Base-by-base conservation (phyloP, 2,797 vertebrate genomes). In the Acanthornis magna region DNA sequence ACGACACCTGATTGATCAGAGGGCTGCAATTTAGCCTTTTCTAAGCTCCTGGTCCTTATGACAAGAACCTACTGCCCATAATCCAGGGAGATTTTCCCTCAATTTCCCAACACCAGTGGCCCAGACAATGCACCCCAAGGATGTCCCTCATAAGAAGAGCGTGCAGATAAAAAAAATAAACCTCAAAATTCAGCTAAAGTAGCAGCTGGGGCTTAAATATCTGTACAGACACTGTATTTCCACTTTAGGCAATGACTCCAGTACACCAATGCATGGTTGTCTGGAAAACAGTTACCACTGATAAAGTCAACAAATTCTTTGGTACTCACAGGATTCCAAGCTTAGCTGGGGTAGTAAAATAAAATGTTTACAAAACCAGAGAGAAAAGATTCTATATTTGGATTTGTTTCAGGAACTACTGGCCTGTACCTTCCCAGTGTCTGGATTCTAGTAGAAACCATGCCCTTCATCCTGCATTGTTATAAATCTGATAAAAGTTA, bases 171-270 rank as follows among this genome's bases (percentile, higher is more conserved):
- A 66, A 66, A 43, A 8, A 8, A 18, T 55, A 38, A 7, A 13
- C 29, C 50, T 16, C 21, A 30, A 70, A 26, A 71, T 72, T 75
- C 15, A 62, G 27, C 30, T 73, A 62, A 94, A 78, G 50, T 2
- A 47, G 32, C n/a, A 82, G 23, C 9, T 67, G 34, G 11, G 42
- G 57, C 34, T 89, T 60, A 60, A 62, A 87, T 40, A 79, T 36
- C n/a, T 42, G 11, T 43, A 63, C 1, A 87, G 67, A 74, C 38
- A 63, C 70, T 65, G 55, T 67, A 93, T 66, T 93, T 89, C 85
- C 89, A 83, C 93, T 95, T 95, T 62, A 93, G 93, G 87, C 61
- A 89, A 85, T 57, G 42, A 57, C 26, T 92, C 29, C 65, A 51
- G 23, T 2, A 50, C 40, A 75, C 22, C 51, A 84, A 53, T 27